phyloP scores from a whole-genome alignment of 2,113 vertebrate genomes.

The Arenaria interpres region DNA sequence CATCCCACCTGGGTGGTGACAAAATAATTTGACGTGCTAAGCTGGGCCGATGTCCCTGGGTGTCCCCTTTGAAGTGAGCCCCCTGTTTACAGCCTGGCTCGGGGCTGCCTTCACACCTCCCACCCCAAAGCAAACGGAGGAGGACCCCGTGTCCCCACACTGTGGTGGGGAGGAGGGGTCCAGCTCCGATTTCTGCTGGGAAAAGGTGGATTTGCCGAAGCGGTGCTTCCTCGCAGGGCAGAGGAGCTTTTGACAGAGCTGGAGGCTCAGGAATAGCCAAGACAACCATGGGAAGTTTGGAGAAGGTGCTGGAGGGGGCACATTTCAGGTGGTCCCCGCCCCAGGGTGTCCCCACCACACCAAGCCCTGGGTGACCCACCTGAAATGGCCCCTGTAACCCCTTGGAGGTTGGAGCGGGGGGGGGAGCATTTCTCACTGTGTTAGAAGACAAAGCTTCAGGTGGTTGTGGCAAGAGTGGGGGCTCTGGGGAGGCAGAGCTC shows the following conservation, averaged over 20 bases:
- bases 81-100: neutral
- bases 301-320: neutral
- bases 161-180: rapidly evolving
- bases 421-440: neutral
- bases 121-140: neutral
- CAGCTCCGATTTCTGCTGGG: neutral
- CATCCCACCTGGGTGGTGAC: neutral
- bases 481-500: neutral
- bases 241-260: neutral
- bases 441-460: neutral
- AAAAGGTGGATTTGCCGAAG: neutral
- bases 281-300: neutral
- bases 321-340: rapidly evolving
- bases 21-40: neutral
- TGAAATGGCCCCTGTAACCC: neutral
- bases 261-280: neutral
- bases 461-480: neutral
- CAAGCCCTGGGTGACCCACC: no score
- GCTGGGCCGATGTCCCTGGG: neutral
- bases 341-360: neutral
- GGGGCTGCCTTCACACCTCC: neutral
- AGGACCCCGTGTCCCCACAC: rapidly evolving
- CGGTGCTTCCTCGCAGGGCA: rapidly evolving
- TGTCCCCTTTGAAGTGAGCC: constrained; percentile 26
- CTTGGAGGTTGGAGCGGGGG: no score